Conservation (phyloP, 2,797 vertebrate genomes). For the Periparus ater region DNA sequence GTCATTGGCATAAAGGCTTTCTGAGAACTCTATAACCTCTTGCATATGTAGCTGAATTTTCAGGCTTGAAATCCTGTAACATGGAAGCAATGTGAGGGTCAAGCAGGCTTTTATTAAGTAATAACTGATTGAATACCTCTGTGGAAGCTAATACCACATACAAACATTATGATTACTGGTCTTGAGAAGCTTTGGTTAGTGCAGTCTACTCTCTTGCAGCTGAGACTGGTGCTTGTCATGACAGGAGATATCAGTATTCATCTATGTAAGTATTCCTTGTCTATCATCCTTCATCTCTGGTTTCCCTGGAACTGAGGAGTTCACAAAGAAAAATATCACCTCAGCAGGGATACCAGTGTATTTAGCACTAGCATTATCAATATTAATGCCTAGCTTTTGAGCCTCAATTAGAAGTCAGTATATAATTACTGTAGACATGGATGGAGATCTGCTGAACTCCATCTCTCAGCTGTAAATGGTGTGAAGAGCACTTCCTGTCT, state of each 20-base stretch:
- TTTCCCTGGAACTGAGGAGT: not conserved
- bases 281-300: not conserved
- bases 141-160: not conserved
- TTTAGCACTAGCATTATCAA: not conserved
- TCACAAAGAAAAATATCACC: not conserved
- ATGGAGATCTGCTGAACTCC: not conserved
- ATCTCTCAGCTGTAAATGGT: not conserved
- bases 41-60: not conserved
- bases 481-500: not conserved
- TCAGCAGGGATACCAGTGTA: not conserved
- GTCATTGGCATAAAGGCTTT: not conserved
- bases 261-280: not conserved
- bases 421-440: not conserved
- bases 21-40: not conserved
- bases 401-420: not conserved
- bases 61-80: not conserved
- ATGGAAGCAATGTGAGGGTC: not conserved
- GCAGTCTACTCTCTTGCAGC: not conserved
- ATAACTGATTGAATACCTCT: not conserved
- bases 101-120: not conserved
- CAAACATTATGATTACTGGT: not conserved
- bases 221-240: not conserved
- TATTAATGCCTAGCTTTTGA: not conserved
- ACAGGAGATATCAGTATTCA: not conserved
- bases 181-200: not conserved